These are phyloP conservation scores for Aplidium turbinatum DNA, from an alignment of 23 tunicate genomes.

Conservation along the genomic window DNA sequence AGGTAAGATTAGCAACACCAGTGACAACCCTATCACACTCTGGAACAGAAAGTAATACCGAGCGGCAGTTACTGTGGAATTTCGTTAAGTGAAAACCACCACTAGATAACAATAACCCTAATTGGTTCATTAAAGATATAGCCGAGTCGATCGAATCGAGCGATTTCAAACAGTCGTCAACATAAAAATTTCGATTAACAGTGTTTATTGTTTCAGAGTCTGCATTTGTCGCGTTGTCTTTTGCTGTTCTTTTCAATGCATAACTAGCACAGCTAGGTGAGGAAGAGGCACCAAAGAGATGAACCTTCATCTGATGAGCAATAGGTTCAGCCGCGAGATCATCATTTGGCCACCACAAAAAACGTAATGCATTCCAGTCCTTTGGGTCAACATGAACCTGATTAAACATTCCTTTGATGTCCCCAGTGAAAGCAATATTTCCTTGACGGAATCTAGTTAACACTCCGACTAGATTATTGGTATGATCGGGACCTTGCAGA, in stretches of 20 bases:
- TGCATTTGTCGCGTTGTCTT: background rate
- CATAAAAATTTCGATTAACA: slow-evolving; percentile 6
- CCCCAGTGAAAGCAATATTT: slow-evolving; percentile 7
- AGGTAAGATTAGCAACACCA: too few relatives aligned
- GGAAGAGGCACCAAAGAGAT: slow-evolving; percentile 9
- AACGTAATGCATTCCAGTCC: slow-evolving; percentile 3
- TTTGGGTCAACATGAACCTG: slow-evolving; percentile 5
- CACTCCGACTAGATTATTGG: too few relatives aligned
- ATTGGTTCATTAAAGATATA: background rate
- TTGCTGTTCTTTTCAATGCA: slow-evolving; percentile 19
- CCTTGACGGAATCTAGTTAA: too few relatives aligned
- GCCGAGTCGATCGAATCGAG: background rate
- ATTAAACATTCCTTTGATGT: slow-evolving; percentile 20
- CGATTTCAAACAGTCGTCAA: background rate
- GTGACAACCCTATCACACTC: too few relatives aligned
- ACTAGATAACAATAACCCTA: background rate
- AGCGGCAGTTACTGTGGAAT: background rate
- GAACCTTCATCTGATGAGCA: slow-evolving; percentile 21
- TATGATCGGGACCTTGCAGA: too few relatives aligned
- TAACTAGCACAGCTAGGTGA: slow-evolving; percentile 8
- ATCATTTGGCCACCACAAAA: slow-evolving; percentile 29
- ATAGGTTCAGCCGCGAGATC: background rate
- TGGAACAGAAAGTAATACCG: too few relatives aligned
- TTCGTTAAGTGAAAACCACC: slow-evolving; percentile 18
- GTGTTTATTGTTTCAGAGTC: background rate